Evolutionary conservation across 1,140 invertebrate genomes (phyloP), one percentile per base, ranked within the genome.

Genomic region (Choristoneura fumiferana): DNA sequence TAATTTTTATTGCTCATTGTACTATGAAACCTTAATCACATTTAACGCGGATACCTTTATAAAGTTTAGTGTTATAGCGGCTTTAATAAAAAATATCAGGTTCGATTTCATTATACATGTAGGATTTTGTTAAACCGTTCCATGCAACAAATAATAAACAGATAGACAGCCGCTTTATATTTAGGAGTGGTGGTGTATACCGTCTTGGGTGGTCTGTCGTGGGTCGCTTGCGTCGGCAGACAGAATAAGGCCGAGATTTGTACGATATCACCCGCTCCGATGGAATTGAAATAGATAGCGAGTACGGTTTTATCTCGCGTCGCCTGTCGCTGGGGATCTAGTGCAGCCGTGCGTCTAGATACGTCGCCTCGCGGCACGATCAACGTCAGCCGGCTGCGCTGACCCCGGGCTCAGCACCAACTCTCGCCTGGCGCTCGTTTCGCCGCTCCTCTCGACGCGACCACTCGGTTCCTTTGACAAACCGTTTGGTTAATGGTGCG

Each of bases 241-340:
- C 75, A 69, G 68, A 80, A 81, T 78, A 81, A 82, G 75, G 71
- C 70, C 71, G 78, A 84, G 81, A 84, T 84, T 83, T 75, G 81
- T 84, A 76, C 60, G 78, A 78, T 77, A 81, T 79, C 67, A 71
- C 73, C 66, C 75, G 76, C 73, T 83, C 73, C 67, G 77, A 71
- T 78, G 73, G 76, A 80, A 82, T 76, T 78, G 74, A 79, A 83
- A 82, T 81, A 83, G 80, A 84, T 84, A 81, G 78, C 69, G 72
- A 77, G 71, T 73, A 49, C 58, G 62, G 63, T 80, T 78, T 82
- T 82, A 86, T 82, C 83, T 77, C 59, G 70, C 67, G 78, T 83
- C 78, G 70, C 65, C 81, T 87, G 78, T 49, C 43, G 43, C 43
- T n/a, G n/a, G 40, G 63, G 60, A 80, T 82, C 78, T 81, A 77